Evolutionary conservation across 1,140 invertebrate genomes (phyloP), one percentile per base, ranked within the genome.

Genomic region (Solen grandis): DNA sequence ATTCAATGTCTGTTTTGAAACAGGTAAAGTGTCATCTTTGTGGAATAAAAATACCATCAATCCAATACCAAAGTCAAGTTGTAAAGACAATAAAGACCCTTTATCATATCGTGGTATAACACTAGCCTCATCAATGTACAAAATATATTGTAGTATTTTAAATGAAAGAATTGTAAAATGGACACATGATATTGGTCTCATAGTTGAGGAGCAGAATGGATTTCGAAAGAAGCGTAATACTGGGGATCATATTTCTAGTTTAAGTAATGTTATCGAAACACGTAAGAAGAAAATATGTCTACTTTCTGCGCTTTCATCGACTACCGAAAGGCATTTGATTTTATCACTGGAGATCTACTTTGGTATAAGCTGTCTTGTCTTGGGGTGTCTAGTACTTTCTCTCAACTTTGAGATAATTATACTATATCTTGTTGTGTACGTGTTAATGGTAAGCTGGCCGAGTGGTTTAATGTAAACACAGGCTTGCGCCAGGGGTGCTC

Each of bases 91-190:
- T 10, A 63, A 38, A 16, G 63, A 66, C 10, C 63, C 63, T 25
- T 33, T 66, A 19, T 66, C 63, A 22, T 66, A 66, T 33, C 36
- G 63, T 19, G 63, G 63, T 25, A 66, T 66, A 41, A 22, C 33
- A 27, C 36, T 66, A 10, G 60, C 60, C 5, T 1, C 38, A 38
- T 5, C 13, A 10, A 41, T 41, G 35, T 19, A 52, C 33, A 69
- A 54, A 19, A 54, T 69, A 50, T 69, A 69, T 29, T 54, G 25
- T 5, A 31, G 41, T 69, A 69, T 27, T 33, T 14, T 69, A 16
- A 41, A 68, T 68, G 63, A 68, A 41, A 35, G 63, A 27, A 38
- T 68, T 68, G 63, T 68, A 35, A 68, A 41, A 46, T 68, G 63
- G 63, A 41, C 63, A 31, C 35, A 68, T 35, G 27, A 5, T n/a